Base-by-base conservation (phyloP, 2,888 invertebrate genomes). In the Hermodice carunculata region DNA sequence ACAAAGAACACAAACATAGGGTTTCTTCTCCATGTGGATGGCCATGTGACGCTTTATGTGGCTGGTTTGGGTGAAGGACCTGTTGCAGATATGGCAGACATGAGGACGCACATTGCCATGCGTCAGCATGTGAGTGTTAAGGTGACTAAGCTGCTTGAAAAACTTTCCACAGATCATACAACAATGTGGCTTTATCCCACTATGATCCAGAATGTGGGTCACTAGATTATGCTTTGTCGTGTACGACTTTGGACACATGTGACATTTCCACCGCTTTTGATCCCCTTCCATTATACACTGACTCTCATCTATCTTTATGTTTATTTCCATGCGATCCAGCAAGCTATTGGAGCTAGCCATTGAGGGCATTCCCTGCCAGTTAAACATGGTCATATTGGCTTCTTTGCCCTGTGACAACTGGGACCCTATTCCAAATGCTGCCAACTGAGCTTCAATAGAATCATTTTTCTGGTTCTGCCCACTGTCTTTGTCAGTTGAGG, bases 171-270 rank as follows among this genome's bases (percentile, higher is more conserved):
- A 86, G n/a, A 83, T 76, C 58, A 78, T 73, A 63, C 86, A 86
- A 26, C 77, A 70, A 69, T 85, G 84, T 0, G 84, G 85, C 54
- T 84, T 84, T 54, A 86, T 82, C 28, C 83, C 81, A 52, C 76
- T 78, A 66, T 85, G 85, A 44, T 81, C 84, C 1, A 85, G 71
- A 19, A 84, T 79, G 68, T 85, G 85, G 37, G 82, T 81, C 4
- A 85, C 80, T 29, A 86, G 76, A 63, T 85, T 85, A 70, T 85
- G 84, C 61, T 84, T 85, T 11, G 85, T 83, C 3, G 84, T 82
- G 74, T 85, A 86, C 5, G 80, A 80, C 67, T 85, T 85, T 6
- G 78, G 75, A 72, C 85, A 86, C 54, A 79, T 53, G 34, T 78
- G 74, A 71, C 85, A 86, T 60, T 80, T 81, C 85, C 85, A 86